These are phyloP conservation scores for Adelges cooleyi DNA, from an alignment of 1,140 invertebrate species.

Conservation along the genomic window DNA sequence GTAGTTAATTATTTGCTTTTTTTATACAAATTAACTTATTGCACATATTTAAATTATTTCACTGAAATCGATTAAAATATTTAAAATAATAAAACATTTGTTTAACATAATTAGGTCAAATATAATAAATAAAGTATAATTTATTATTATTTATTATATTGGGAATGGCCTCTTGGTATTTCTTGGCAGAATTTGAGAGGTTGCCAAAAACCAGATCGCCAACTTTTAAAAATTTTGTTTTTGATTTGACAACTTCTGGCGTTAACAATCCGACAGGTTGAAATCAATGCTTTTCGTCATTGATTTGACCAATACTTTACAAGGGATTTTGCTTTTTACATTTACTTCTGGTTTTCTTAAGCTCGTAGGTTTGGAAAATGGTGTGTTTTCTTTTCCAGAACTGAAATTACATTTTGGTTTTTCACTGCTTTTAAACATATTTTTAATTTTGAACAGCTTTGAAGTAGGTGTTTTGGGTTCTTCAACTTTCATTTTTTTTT, in stretches of 20 bases:
- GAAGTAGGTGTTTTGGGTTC: conserved; percentile 2
- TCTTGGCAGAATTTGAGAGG: no score
- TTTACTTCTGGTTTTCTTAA: not conserved
- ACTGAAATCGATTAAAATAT: no score
- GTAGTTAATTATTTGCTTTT: no score
- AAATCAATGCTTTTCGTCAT: not conserved
- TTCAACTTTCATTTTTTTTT: conserved; percentile 11
- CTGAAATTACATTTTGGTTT: not conserved
- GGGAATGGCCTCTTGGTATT: no score
- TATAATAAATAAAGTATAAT: no score
- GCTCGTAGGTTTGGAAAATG: not conserved
- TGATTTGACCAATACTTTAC: not conserved
- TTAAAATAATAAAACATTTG: no score
- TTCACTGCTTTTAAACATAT: conserved; percentile 12
- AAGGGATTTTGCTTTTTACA: conserved; percentile 10
- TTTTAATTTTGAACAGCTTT: conserved; percentile 13
- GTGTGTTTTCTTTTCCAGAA: not conserved
- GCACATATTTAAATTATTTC: no score
- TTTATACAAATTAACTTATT: no score
- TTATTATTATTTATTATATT: no score
- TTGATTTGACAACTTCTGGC: not conserved
- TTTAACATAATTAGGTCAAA: no score
- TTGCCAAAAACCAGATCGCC: no score
- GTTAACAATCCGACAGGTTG: not conserved
- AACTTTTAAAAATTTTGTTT: no score